Percentiles rank a stretch among this genome's conserved stretches.
Evolutionary conservation across 2,888 invertebrate genomes (phyloP).

Genomic region (Campopleginae sp.): DNA sequence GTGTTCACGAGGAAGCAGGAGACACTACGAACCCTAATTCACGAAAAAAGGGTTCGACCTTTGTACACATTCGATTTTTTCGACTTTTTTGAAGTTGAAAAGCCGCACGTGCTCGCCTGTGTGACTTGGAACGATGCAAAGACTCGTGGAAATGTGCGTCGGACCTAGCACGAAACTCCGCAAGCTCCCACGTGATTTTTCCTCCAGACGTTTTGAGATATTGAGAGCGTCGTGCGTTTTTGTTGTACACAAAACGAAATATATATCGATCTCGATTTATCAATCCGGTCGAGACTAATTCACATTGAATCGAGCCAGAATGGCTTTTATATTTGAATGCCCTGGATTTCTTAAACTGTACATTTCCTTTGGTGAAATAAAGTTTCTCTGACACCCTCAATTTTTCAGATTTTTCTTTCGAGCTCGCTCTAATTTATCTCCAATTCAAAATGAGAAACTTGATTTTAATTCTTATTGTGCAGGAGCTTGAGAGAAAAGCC

Average conservation of each 20-base stretch:
- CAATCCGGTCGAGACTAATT: conserved; percentile 29
- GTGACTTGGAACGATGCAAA: conserved; percentile 5
- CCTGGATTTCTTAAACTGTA: neutral
- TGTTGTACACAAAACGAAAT: conserved; percentile 72
- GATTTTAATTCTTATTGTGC: conserved; percentile 46
- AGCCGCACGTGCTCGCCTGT: conserved; percentile 56
- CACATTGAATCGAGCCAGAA: conserved; percentile 17
- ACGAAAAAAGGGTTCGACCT: conserved; percentile 68
- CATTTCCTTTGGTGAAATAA: neutral
- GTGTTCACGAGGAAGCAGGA: conserved; percentile 26
- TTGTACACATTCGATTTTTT: conserved; percentile 28
- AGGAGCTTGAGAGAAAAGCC: neutral
- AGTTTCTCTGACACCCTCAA: neutral
- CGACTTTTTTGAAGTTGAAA: conserved; percentile 7
- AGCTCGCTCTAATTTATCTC: conserved; percentile 23
- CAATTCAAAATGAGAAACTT: conserved; percentile 29
- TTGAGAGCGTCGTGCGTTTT: conserved; percentile 56
- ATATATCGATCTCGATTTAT: neutral
- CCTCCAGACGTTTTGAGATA: conserved; percentile 11
- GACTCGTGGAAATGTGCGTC: neutral
- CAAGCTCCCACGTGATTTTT: conserved; percentile 41
- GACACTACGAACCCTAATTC: conserved; percentile 72
- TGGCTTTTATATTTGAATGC: neutral
- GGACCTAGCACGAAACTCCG: neutral
- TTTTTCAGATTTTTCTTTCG: conserved; percentile 33